These are phyloP conservation scores for Scrobipalpa atriplicella DNA, from an alignment of 2,888 invertebrate species.

Conservation along the genomic window DNA sequence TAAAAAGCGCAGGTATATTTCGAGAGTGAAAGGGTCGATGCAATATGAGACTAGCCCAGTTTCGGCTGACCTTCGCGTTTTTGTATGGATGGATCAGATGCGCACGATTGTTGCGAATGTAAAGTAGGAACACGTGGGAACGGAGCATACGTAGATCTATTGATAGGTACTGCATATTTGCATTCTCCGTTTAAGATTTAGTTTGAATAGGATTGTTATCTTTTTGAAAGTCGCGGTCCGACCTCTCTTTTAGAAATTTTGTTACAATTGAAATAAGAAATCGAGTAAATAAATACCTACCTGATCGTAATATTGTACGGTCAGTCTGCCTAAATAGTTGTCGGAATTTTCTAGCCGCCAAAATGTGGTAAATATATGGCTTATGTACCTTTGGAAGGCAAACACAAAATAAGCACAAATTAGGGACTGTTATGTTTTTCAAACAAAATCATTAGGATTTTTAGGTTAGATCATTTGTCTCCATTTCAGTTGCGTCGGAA, in stretches of 20 bases:
- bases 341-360: too few species aligned
- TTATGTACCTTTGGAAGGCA: too few species aligned
- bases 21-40: conserved; percentile 82
- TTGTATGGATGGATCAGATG: conserved; percentile 66
- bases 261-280: background rate
- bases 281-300: too few species aligned
- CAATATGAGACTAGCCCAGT: conserved; percentile 77
- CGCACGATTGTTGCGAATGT: conserved; percentile 58
- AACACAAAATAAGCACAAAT: too few species aligned
- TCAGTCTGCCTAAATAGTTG: background rate
- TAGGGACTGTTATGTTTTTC: too few species aligned
- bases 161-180: conserved; percentile 65
- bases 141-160: conserved; percentile 54
- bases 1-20: conserved; percentile 80
- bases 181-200: conserved; percentile 50
- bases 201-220: conserved; percentile 37
- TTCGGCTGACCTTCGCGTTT: conserved; percentile 78
- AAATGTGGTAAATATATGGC: too few species aligned
- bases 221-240: background rate
- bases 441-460: too few species aligned
- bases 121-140: conserved; percentile 79
- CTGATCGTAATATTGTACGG: background rate
- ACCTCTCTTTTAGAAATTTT: background rate
- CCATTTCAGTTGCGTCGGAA: too few species aligned
- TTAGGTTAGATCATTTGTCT: too few species aligned